Conservation (phyloP, 1,140 invertebrate genomes). For the Orchestia grillus region DNA sequence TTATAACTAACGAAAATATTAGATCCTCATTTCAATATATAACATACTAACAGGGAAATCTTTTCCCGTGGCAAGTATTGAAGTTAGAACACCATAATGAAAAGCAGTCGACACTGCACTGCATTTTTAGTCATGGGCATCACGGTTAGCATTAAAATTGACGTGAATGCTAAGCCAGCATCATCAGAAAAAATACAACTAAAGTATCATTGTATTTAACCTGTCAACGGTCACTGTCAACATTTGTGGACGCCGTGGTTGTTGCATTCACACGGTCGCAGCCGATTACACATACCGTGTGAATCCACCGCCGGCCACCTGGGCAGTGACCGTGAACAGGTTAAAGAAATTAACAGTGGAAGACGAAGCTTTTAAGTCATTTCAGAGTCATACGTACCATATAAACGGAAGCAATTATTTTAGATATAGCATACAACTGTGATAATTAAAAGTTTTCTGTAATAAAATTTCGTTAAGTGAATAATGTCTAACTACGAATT, state of each 20-base stretch:
- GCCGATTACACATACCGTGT: no score
- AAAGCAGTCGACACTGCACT: background rate
- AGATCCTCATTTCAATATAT: background rate
- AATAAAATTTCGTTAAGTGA: background rate
- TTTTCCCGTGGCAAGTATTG: background rate
- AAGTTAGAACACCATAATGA: background rate
- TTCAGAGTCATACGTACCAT: background rate
- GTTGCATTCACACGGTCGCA: no score
- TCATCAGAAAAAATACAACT: background rate
- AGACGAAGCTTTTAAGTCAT: background rate
- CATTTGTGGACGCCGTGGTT: no score
- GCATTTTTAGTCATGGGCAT: background rate
- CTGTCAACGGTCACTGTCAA: no score
- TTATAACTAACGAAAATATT: background rate
- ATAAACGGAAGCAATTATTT: background rate
- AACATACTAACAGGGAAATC: background rate
- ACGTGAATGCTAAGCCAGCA: background rate
- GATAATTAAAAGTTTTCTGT: background rate
- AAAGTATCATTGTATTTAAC: no score
- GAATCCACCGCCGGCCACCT: no score
- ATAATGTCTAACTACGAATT: background rate
- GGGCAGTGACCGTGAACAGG: background rate
- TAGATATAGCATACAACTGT: background rate
- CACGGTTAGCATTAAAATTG: background rate
- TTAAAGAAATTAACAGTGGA: background rate